A percentile compares a stretch with the other conserved stretches of the same genome.
Conservation (phyloP, 2,888 invertebrate genomes). For the Calliopum simillimum region DNA sequence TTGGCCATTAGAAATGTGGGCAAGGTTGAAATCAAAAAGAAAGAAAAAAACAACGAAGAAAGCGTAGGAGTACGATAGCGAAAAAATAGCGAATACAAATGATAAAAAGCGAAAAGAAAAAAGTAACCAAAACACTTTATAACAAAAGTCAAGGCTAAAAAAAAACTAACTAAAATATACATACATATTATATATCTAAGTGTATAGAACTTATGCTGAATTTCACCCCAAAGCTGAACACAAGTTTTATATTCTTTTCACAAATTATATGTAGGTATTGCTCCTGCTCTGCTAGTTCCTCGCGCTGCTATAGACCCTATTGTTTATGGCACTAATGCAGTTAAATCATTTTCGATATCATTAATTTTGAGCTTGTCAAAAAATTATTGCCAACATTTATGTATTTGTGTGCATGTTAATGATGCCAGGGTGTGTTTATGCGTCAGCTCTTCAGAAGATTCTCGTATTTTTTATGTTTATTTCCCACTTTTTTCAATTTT, state of each 20-base stretch:
- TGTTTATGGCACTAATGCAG: constrained; percentile 16
- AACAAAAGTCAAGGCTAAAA: not conserved
- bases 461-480: not conserved
- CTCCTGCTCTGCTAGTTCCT: not conserved
- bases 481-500: constrained; percentile 6
- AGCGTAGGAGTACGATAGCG: no score
- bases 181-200: not conserved
- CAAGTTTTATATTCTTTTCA: no score
- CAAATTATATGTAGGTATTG: no score
- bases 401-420: not conserved
- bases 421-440: no score
- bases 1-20: constrained; percentile 19
- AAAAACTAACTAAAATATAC: not conserved
- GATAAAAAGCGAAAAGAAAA: no score
- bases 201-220: no score
- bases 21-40: not conserved
- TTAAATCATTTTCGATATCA: constrained; percentile 49
- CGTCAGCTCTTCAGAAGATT: no score
- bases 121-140: not conserved
- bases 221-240: no score
- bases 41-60: no score
- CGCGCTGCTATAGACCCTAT: not conserved
- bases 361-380: constrained; percentile 49
- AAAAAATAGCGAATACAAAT: no score
- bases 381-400: constrained; percentile 29